Evolutionary conservation across 2,888 invertebrate genomes (phyloP).

Genomic region (Acronicta psi): DNA sequence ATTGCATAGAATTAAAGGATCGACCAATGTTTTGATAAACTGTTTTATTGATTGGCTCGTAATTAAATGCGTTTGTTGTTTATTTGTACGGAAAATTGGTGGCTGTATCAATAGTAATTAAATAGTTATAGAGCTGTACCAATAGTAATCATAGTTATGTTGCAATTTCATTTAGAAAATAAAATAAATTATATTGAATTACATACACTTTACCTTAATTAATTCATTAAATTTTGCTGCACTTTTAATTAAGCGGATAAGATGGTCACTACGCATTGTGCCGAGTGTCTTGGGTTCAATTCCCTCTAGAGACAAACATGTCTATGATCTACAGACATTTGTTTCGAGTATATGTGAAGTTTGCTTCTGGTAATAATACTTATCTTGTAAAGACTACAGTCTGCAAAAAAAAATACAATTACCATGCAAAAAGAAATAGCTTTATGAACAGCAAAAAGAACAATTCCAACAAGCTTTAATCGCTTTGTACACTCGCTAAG

Average conservation of each 20-base stretch:
- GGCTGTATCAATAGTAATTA: neutral
- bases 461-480: slow-evolving; percentile 13
- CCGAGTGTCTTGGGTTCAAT: too few species aligned
- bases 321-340: neutral
- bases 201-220: too few species aligned
- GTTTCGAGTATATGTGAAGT: too few species aligned
- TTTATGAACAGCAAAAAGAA: neutral
- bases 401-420: neutral
- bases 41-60: slow-evolving; percentile 33
- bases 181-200: too few species aligned
- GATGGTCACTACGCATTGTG: too few species aligned
- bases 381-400: too few species aligned
- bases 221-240: too few species aligned
- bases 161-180: too few species aligned
- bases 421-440: neutral
- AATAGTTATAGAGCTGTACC: neutral
- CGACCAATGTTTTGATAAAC: slow-evolving; percentile 50
- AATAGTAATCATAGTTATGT: neutral
- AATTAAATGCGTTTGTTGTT: slow-evolving; percentile 28
- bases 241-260: too few species aligned
- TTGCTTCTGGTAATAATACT: too few species aligned
- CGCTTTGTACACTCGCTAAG: slow-evolving; percentile 17
- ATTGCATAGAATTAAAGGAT: slow-evolving; percentile 49
- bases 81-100: slow-evolving; percentile 27
- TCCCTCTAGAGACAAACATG: too few species aligned